These are phyloP conservation scores for Archips crataeganus DNA, from an alignment of 2,888 invertebrate genomes.

Conservation along the genomic window DNA sequence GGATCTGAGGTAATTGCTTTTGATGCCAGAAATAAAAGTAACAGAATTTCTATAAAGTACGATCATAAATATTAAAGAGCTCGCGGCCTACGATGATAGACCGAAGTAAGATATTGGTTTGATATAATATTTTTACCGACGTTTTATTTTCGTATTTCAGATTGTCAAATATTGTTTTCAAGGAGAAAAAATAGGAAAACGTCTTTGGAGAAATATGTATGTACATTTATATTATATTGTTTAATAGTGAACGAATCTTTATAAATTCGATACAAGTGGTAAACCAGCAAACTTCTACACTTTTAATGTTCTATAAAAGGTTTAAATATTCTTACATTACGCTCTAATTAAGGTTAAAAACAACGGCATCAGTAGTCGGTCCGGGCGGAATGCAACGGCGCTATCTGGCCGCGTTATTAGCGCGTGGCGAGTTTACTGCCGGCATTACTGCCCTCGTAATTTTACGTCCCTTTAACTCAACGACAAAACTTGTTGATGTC, in stretches of 20 bases:
- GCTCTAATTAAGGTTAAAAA: slow-evolving; percentile 22
- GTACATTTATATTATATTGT: no score
- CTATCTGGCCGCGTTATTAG: slow-evolving; percentile 30
- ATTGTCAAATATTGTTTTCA: neutral
- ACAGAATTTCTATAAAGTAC: slow-evolving; percentile 25
- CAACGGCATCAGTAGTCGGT: slow-evolving; percentile 12
- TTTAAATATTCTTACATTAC: neutral
- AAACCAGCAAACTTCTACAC: neutral
- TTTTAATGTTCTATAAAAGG: neutral
- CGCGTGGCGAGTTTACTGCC: slow-evolving; percentile 57
- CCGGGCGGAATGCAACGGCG: slow-evolving; percentile 19
- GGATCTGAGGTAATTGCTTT: slow-evolving; percentile 39
- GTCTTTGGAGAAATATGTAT: no score
- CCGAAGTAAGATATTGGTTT: slow-evolving; percentile 10
- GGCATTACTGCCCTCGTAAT: slow-evolving; percentile 75
- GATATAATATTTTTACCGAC: neutral
- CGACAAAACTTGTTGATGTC: slow-evolving; percentile 76
- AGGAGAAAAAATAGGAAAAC: neutral
- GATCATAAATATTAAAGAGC: slow-evolving; percentile 27
- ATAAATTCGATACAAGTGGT: no score
- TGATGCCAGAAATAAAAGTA: slow-evolving; percentile 40
- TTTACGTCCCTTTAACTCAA: slow-evolving; percentile 80
- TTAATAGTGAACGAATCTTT: no score
- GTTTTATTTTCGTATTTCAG: neutral
- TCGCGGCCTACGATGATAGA: slow-evolving; percentile 12